Percentiles rank a stretch among this genome's conserved stretches.
Evolutionary conservation across 2,888 invertebrate species (phyloP).

Genomic region (Argyresthia goedartella): DNA sequence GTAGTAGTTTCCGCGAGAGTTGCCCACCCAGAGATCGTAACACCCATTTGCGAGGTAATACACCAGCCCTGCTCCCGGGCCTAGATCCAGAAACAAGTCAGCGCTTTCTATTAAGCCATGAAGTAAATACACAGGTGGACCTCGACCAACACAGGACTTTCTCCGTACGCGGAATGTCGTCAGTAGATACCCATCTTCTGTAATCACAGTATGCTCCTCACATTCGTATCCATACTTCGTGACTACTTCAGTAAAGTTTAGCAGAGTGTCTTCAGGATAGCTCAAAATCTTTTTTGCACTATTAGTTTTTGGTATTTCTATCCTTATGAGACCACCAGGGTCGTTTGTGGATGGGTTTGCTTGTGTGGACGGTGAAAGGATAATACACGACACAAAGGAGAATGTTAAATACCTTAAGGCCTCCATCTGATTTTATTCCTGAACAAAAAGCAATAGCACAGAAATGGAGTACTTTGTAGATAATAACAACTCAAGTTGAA

Average conservation of each 20-base stretch:
- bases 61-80: neutral
- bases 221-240: neutral
- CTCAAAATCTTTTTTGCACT: neutral
- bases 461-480: no score
- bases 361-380: no score
- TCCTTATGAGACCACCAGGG: no score
- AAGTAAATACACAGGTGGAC: conserved; percentile 1
- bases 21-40: neutral
- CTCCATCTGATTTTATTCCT: no score
- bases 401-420: no score
- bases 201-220: conserved; percentile 1
- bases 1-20: neutral
- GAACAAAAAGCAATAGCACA: no score
- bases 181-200: conserved; percentile 4
- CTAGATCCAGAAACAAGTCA: conserved; percentile 2
- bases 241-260: neutral
- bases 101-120: conserved; percentile 2
- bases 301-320: no score
- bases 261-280: neutral
- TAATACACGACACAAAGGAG: no score
- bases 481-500: no score
- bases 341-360: no score
- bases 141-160: neutral
- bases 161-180: neutral
- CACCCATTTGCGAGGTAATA: neutral